Percentiles rank a stretch among this genome's conserved stretches.
Evolutionary conservation across 2,797 vertebrate genomes (phyloP).

Genomic region (Falco biarmicus): DNA sequence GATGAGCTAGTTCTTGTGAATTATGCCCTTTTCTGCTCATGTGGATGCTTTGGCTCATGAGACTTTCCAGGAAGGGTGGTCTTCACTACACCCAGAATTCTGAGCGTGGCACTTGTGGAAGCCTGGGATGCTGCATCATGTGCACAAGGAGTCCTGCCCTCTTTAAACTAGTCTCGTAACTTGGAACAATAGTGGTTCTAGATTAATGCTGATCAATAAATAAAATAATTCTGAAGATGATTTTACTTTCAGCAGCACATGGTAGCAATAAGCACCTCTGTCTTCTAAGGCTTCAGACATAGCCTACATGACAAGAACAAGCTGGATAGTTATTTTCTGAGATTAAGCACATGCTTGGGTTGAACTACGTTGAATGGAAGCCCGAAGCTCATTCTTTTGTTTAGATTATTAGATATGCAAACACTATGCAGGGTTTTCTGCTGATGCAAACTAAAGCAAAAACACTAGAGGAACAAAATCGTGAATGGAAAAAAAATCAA

Average conservation of each 20-base stretch:
- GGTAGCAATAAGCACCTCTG: not conserved
- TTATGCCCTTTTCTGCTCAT: not conserved
- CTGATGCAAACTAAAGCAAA: conserved; percentile 9
- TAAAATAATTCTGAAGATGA: not conserved
- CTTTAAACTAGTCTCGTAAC: not conserved
- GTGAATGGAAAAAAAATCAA: not conserved
- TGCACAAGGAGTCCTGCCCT: not conserved
- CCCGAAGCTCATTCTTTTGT: not conserved
- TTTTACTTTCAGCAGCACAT: not conserved
- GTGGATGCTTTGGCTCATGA: not conserved
- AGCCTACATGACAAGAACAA: not conserved
- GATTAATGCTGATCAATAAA: not conserved
- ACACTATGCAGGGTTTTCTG: conserved; percentile 13
- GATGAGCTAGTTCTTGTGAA: not conserved
- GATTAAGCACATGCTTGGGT: not conserved
- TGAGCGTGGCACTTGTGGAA: not conserved
- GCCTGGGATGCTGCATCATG: rapidly evolving
- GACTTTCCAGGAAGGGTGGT: not conserved
- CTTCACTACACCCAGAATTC: rapidly evolving
- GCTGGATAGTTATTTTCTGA: not conserved
- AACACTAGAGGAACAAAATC: not conserved
- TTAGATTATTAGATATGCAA: not conserved
- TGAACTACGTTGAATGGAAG: not conserved
- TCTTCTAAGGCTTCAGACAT: not conserved
- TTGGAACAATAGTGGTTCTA: not conserved